Percentiles rank a stretch among this genome's conserved stretches.
Evolutionary conservation across 2,888 invertebrate species (phyloP).

Genomic region (Lycaena phlaeas): DNA sequence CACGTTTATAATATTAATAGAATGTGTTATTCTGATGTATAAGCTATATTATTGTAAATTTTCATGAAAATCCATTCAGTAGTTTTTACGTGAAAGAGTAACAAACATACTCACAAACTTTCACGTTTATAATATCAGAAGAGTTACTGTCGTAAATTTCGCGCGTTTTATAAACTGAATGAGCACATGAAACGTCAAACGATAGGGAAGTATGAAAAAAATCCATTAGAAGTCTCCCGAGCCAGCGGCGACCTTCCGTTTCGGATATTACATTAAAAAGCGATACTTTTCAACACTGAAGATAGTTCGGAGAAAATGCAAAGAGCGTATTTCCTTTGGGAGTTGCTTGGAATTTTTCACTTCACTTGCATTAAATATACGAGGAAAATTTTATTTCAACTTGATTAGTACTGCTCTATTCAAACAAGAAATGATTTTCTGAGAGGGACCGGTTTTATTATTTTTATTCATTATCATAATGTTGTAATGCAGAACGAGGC

Average conservation of each 20-base stretch:
- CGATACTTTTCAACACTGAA: constrained; percentile 57
- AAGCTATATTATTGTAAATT: too few relatives aligned
- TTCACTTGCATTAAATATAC: constrained; percentile 13
- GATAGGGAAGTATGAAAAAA: constrained; percentile 24
- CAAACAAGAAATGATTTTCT: neutral
- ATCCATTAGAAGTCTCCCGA: constrained; percentile 60
- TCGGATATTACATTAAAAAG: constrained; percentile 68
- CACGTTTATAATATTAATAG: too few relatives aligned
- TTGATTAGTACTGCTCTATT: constrained; percentile 1
- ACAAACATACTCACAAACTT: too few relatives aligned
- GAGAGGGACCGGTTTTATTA: neutral
- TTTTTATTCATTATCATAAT: too few relatives aligned
- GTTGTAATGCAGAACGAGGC: too few relatives aligned
- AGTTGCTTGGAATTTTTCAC: constrained; percentile 18
- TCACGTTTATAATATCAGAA: too few relatives aligned
- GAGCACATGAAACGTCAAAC: too few relatives aligned
- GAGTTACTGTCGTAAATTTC: too few relatives aligned
- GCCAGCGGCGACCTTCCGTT: constrained; percentile 48
- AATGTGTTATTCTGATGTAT: too few relatives aligned
- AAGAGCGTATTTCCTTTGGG: constrained; percentile 23
- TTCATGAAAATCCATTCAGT: too few relatives aligned
- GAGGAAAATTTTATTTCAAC: constrained; percentile 6
- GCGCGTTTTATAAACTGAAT: too few relatives aligned
- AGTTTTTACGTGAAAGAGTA: too few relatives aligned
- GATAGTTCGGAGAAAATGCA: constrained; percentile 39